Base-by-base conservation (phyloP, 35 echinoderm and acorn worm species). In the Anneissia japonica region DNA sequence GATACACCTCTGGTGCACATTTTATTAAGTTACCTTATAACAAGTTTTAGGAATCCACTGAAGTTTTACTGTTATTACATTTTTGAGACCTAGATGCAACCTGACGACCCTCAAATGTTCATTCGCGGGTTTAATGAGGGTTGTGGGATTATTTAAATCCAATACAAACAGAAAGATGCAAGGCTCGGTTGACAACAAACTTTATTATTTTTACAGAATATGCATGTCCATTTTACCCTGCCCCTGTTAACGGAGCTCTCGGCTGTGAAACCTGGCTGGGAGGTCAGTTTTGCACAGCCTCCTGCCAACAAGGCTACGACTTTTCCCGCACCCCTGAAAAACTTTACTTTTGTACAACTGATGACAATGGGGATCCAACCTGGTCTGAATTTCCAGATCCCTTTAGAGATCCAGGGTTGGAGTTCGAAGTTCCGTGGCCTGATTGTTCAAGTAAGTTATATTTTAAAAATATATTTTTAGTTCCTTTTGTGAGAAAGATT, bases 381-480 rank as follows among this genome's bases (percentile, higher is more conserved):
- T 43, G 32, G 4, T 32, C 30, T 10, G 86, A 76, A 78, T 35
- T 30, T 38, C 83, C 76, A 74, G 26, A 43, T 37, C 80, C 80
- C 5, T 16, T 29, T 0, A 79, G 37, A 32, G 14, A 35, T 30
- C 21, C 74, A 32, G 30, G 32, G 30, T 14, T 23, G 31, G 31
- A 74, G 14, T 86, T 91, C 17, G 31, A 6, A 32, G 64, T 91
- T 19, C 89, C 89, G 10, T 91, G 89, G 89, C 89, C 89, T 32
- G 51, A 91, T 74, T 91, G 89, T 74, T 72, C 89, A 40, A 55
- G 89, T 91, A 81, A 35, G 56, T 84, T 35, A 30, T 75, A 35
- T 33, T 10, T 13, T 5, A 46, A 17, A 17, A 51, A 12, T 13
- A 39, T 64, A 73, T 12, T 29, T 7, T 56, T n/a, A n/a, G n/a